A percentile compares a stretch with the other conserved stretches of the same genome.
phyloP scores from a whole-genome alignment of 35 echinoderm and acorn worm genomes.

The Lytechinus variegatus region DNA sequence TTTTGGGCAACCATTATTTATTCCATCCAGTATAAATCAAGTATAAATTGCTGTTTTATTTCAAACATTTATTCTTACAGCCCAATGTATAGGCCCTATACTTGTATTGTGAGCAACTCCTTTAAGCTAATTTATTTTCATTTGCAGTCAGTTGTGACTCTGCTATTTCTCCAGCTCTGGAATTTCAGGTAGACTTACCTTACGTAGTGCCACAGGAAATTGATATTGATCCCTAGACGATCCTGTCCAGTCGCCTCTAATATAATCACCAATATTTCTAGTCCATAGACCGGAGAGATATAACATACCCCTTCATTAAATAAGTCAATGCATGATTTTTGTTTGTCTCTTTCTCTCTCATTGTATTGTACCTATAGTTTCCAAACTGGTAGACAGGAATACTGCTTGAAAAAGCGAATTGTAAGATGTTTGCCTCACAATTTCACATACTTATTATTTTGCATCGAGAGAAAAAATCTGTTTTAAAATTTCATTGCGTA shows the following conservation, averaged over 20 bases:
- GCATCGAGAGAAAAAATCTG: too few relatives aligned
- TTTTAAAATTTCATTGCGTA: too few relatives aligned
- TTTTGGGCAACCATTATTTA: too few relatives aligned
- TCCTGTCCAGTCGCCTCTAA: constrained; percentile 22
- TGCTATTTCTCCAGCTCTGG: background rate
- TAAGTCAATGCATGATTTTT: background rate
- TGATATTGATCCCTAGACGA: constrained; percentile 31
- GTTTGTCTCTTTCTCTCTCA: background rate
- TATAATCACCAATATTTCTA: constrained; percentile 22
- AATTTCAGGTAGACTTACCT: constrained; percentile 21
- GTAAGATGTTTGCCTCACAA: too few relatives aligned
- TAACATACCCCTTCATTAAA: background rate
- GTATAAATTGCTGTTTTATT: too few relatives aligned
- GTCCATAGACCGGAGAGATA: background rate
- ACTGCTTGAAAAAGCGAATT: too few relatives aligned
- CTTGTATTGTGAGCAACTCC: background rate
- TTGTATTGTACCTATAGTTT: background rate
- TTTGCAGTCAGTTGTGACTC: constrained; percentile 26
- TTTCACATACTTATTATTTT: too few relatives aligned
- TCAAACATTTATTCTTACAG: too few relatives aligned
- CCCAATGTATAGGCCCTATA: background rate
- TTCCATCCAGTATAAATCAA: too few relatives aligned
- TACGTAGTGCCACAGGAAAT: constrained; percentile 34
- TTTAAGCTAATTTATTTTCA: constrained; percentile 15
- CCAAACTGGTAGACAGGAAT: background rate